Evolutionary conservation across 2,797 vertebrate genomes (phyloP).

Genomic region (Helicolenus hilgendorfi): DNA sequence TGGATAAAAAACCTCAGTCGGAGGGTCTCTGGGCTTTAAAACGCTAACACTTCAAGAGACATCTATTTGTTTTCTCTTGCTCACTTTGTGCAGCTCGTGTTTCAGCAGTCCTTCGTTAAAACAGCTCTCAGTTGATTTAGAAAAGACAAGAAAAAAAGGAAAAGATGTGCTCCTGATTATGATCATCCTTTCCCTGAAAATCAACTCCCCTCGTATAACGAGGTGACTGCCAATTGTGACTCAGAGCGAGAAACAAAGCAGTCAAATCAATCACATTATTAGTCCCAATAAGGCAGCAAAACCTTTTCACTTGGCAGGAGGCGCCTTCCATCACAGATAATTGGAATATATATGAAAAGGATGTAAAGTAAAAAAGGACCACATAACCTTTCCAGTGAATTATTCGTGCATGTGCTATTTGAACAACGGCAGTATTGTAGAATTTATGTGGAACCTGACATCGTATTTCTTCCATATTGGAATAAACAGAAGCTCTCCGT

Average conservation of each 20-base stretch:
- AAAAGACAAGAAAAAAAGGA: background rate
- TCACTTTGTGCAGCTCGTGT: constrained; percentile 1
- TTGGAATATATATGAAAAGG: constrained; percentile 52
- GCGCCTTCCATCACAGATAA: constrained; percentile 60
- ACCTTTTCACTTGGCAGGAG: constrained; percentile 59
- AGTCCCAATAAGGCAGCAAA: constrained; percentile 50
- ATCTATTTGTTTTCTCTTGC: constrained; percentile 34
- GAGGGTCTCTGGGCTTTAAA: constrained; percentile 36
- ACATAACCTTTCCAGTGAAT: constrained; percentile 56
- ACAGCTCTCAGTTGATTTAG: background rate
- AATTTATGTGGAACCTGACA: constrained; percentile 22
- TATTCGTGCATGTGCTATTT: constrained; percentile 31
- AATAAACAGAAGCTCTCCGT: background rate
- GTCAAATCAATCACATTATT: constrained; percentile 59
- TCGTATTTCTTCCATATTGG: background rate
- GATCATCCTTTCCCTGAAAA: constrained; percentile 20
- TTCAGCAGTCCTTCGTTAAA: background rate
- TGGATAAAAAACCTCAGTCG: constrained; percentile 78
- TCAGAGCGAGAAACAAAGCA: constrained; percentile 19
- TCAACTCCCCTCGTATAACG: constrained; percentile 4
- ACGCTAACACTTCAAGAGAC: constrained; percentile 25
- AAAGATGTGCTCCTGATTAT: constrained; percentile 6
- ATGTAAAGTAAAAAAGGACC: constrained; percentile 27
- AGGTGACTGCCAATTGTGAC: constrained; percentile 25
- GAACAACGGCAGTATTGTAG: constrained; percentile 1